Percentiles rank a stretch among this genome's conserved stretches.
These are phyloP conservation scores for Idaea dimidiata DNA, from an alignment of 2,888 invertebrate genomes.

Conservation along the genomic window DNA sequence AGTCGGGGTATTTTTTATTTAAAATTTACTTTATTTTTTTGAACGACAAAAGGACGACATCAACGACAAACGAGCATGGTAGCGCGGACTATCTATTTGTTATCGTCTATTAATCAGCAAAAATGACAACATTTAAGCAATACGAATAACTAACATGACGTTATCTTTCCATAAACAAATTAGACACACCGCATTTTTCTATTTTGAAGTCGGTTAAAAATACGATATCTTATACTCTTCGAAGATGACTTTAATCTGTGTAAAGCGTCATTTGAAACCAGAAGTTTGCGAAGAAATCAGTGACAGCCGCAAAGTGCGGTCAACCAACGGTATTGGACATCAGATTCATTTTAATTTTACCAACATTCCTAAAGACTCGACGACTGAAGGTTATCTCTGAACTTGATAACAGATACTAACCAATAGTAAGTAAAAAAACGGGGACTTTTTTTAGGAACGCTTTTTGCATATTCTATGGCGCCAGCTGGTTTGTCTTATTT, in stretches of 20 bases:
- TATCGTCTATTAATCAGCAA: background rate
- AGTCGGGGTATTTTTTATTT: too few relatives aligned
- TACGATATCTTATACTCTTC: slow-evolving; percentile 13
- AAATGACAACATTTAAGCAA: background rate
- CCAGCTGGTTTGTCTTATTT: background rate
- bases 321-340: slow-evolving; percentile 40
- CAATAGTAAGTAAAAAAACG: background rate
- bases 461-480: background rate
- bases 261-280: slow-evolving; percentile 14
- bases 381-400: background rate
- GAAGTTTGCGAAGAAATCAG: slow-evolving; percentile 12
- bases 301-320: slow-evolving; percentile 32
- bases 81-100: too few relatives aligned
- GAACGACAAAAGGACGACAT: too few relatives aligned
- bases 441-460: background rate
- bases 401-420: background rate
- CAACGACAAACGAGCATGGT: too few relatives aligned
- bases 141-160: background rate
- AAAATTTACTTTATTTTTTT: too few relatives aligned
- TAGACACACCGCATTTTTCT: too few relatives aligned
- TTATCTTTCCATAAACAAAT: too few relatives aligned
- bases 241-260: slow-evolving; percentile 6
- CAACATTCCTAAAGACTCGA: background rate
- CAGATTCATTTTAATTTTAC: background rate
- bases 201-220: too few relatives aligned